Conservation (phyloP, 2,888 invertebrate species). For the Cristatella mucedo region DNA sequence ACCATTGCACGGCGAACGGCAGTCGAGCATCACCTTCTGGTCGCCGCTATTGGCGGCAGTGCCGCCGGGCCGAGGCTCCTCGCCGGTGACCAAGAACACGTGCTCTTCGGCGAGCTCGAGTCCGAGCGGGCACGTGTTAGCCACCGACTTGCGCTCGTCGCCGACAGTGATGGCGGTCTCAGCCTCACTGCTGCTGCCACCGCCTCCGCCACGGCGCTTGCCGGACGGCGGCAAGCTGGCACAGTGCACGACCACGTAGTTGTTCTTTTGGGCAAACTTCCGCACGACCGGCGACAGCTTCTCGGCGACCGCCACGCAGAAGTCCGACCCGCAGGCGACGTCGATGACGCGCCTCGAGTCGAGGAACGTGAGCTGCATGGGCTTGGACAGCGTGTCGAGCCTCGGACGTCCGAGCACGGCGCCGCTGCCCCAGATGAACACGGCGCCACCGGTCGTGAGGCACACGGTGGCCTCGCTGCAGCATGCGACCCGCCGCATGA, state of each 20-base stretch:
- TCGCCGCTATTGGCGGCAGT: no score
- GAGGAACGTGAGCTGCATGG: slow-evolving; percentile 20
- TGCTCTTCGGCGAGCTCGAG: slow-evolving; percentile 10
- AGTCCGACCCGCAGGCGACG: slow-evolving; percentile 25
- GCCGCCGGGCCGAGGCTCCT: no score
- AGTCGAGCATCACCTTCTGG: no score
- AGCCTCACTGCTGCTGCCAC: no score
- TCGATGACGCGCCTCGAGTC: slow-evolving; percentile 21
- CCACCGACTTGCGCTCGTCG: slow-evolving; percentile 18
- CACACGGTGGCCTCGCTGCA: not conserved
- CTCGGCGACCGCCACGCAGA: slow-evolving; percentile 28
- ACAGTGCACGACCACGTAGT: slow-evolving; percentile 7
- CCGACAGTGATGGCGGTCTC: no score
- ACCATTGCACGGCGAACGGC: no score
- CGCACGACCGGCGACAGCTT: slow-evolving; percentile 10
- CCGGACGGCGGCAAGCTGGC: no score
- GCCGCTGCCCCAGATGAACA: slow-evolving; percentile 3
- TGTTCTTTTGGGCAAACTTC: not conserved
- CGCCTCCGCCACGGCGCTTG: no score
- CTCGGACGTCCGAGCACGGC: not conserved
- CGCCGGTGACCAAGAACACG: no score
- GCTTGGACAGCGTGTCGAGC: slow-evolving; percentile 12
- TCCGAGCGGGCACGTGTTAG: slow-evolving; percentile 14
- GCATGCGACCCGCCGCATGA: slow-evolving; percentile 1
- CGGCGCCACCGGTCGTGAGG: not conserved